These are phyloP conservation scores for Cryptophagus acutangulus DNA, from an alignment of 2,888 invertebrate genomes.

Conservation along the genomic window DNA sequence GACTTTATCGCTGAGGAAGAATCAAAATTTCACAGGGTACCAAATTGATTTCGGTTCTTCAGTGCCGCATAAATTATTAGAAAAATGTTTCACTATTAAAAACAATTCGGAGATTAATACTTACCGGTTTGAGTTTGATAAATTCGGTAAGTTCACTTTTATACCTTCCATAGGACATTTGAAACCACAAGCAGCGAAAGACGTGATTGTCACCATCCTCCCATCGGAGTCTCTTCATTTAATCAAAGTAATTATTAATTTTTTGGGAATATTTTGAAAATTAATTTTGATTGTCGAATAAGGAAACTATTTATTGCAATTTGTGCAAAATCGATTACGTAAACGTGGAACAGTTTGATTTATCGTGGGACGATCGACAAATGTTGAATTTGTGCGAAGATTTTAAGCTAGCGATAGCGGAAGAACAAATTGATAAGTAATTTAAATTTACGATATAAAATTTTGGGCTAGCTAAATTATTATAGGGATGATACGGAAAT, in stretches of 20 bases:
- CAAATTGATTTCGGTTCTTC: slow-evolving; percentile 45
- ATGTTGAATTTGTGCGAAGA: no score
- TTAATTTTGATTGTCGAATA: slow-evolving; percentile 13
- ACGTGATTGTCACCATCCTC: slow-evolving; percentile 51
- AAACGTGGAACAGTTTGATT: slow-evolving; percentile 22
- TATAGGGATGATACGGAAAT: no score
- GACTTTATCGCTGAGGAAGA: no score
- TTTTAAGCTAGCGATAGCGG: no score
- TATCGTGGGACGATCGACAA: slow-evolving; percentile 49
- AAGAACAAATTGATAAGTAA: no score
- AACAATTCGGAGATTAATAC: slow-evolving; percentile 43
- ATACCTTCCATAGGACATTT: slow-evolving; percentile 51
- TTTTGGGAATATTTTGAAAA: slow-evolving; percentile 8
- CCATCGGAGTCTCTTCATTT: slow-evolving; percentile 43
- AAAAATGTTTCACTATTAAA: slow-evolving; percentile 43
- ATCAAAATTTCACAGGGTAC: no score
- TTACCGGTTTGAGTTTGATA: slow-evolving; percentile 47
- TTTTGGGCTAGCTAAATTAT: no score
- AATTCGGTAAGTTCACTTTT: slow-evolving; percentile 43
- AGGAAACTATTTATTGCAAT: slow-evolving; percentile 31
- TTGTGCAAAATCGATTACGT: slow-evolving; percentile 35
- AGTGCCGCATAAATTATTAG: slow-evolving; percentile 41
- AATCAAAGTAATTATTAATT: slow-evolving; percentile 33
- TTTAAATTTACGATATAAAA: no score
- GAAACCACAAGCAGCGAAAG: slow-evolving; percentile 46